Evolutionary conservation across 2,797 vertebrate species (phyloP), one percentile per base, ranked within the genome.

Genomic region (Xerus rutilus): DNA sequence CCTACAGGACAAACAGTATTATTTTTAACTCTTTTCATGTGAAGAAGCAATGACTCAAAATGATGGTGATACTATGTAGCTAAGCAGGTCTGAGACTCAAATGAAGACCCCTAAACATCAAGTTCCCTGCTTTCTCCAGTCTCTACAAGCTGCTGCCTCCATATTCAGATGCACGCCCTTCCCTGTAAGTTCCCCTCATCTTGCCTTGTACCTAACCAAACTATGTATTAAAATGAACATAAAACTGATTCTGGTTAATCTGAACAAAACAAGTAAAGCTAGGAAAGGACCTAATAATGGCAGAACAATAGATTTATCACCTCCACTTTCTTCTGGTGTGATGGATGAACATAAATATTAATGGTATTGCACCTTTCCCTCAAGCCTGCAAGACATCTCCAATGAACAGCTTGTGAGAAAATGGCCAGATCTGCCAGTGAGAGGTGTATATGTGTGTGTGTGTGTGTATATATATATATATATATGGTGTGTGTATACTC

Each of bases 21-120:
- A 81, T 74, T 92, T 82, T 78, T 91, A 65, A 79, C 1, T 28
- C 54, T 76, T 95, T 92, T 77, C 73, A 86, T 62, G 54, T 90
- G 30, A 87, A 93, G 43, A 59, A 89, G 52, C 11, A 67, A 85
- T 54, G 25, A 52, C 32, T 72, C 54, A 76, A 79, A 93, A 59
- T 52, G 17, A 87, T 45, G 39, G 65, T 45, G 59, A 35, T 69
- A 73, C 12, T 21, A 12, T 84, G 5, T 57, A 87, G 70, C 21
- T 54, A 62, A 20, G 13, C 12, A 39, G 15, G 32, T 49, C 28
- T 88, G 45, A 76, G 30, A 67, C 17, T 82, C 89, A 54, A 43
- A 93, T 32, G 69, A 47, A 49, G 49, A 84, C 30, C 17, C 23
- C 47, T 67, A 15, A 69, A 72, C 3, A 59, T 88, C 39, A 43